A percentile compares a stretch with the other conserved stretches of the same genome.
Evolutionary conservation across 2,113 vertebrate genomes (phyloP).

Genomic region (Polypterus senegalus): DNA sequence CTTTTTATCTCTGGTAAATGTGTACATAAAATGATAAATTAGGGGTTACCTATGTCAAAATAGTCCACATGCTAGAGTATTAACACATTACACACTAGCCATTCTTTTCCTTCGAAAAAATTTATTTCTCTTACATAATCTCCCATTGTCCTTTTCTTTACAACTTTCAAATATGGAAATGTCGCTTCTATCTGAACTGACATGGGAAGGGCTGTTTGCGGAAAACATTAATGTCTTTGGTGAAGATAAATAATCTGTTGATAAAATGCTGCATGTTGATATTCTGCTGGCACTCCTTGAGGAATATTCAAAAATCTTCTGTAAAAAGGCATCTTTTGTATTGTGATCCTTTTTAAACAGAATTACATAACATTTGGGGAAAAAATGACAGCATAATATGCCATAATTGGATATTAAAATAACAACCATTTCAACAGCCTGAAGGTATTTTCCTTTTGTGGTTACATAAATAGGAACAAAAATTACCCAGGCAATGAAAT

Average conservation of each 20-base stretch:
- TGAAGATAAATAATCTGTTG: not conserved
- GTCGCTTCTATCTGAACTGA: too few relatives aligned
- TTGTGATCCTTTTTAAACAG: conserved; percentile 69
- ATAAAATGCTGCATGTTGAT: not conserved
- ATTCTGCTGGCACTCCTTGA: conserved; percentile 37
- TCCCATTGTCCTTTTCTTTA: too few relatives aligned
- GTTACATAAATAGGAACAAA: conserved; percentile 70
- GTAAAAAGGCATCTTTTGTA: conserved; percentile 67
- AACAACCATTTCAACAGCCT: conserved; percentile 73
- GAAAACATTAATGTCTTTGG: not conserved
- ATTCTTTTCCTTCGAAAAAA: too few relatives aligned
- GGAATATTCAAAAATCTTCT: conserved; percentile 62
- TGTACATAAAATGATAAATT: too few relatives aligned
- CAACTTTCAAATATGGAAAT: too few relatives aligned
- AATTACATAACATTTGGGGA: conserved; percentile 77
- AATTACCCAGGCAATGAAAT: conserved; percentile 74
- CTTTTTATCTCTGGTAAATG: too few relatives aligned
- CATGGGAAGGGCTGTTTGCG: too few relatives aligned
- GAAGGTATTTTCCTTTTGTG: conserved; percentile 64
- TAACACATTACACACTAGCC: too few relatives aligned
- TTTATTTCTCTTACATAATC: too few relatives aligned
- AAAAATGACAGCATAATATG: conserved; percentile 68
- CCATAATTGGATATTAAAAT: conserved; percentile 80
- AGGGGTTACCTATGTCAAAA: too few relatives aligned
- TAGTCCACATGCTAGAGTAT: too few relatives aligned